Conservation (phyloP, 30 jellyfish, hydroid and myxozoan genomes). For the Sanderia malayensis region DNA sequence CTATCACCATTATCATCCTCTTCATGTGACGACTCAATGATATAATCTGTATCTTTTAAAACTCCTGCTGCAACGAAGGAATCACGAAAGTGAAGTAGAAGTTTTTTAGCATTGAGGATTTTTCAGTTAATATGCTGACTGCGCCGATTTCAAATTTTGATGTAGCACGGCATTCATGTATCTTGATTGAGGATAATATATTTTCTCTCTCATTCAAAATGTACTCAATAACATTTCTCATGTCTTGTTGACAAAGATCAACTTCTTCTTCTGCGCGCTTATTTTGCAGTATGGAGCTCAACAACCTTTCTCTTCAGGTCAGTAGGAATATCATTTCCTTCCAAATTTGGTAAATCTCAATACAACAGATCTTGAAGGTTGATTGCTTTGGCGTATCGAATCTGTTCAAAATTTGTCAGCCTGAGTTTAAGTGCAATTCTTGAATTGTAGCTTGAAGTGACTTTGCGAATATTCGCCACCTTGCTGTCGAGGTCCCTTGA, state of each 20-base stretch:
- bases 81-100: slow-evolving; percentile 1
- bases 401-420: slow-evolving; percentile 1
- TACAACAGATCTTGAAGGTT: background rate
- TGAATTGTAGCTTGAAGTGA: background rate
- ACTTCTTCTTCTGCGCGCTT: slow-evolving; percentile 24
- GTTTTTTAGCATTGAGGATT: slow-evolving; percentile 1
- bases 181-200: slow-evolving; percentile 1
- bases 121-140: background rate
- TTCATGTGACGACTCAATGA: background rate
- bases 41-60: background rate
- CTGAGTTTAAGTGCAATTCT: background rate
- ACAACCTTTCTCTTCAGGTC: slow-evolving; percentile 15
- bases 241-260: slow-evolving; percentile 10
- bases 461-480: slow-evolving; percentile 1
- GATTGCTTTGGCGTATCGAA: background rate
- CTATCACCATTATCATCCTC: background rate
- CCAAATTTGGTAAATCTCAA: background rate
- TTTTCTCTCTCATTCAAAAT: background rate
- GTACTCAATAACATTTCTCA: background rate
- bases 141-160: background rate
- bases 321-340: slow-evolving; percentile 3
- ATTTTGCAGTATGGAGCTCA: slow-evolving; percentile 35
- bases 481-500: slow-evolving; percentile 1
- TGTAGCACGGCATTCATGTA: slow-evolving; percentile 1
- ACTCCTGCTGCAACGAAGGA: slow-evolving; percentile 4